These are phyloP conservation scores for Ataeniobius toweri DNA, from an alignment of 2,797 vertebrate genomes.

Conservation along the genomic window DNA sequence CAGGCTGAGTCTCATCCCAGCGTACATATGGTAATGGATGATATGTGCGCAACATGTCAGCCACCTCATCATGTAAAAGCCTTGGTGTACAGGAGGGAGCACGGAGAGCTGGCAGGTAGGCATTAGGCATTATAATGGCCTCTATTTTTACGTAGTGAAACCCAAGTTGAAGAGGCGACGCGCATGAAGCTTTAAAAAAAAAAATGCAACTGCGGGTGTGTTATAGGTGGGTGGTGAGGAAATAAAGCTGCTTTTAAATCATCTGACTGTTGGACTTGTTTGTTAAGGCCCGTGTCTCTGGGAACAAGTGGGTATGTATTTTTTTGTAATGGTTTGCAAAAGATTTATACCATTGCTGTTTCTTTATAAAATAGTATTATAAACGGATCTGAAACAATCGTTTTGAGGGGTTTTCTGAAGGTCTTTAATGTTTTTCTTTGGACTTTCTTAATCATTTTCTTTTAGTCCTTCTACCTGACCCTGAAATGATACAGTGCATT, in stretches of 20 bases:
- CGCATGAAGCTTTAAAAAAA: slow-evolving; percentile 72
- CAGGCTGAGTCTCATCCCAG: slow-evolving; percentile 73
- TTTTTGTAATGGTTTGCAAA: slow-evolving; percentile 1
- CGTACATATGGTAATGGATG: slow-evolving; percentile 84
- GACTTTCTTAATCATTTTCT: too few species aligned
- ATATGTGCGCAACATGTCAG: slow-evolving; percentile 81
- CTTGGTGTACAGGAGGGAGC: slow-evolving; percentile 74
- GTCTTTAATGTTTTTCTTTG: too few species aligned
- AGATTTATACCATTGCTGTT: neutral
- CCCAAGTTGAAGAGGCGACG: slow-evolving; percentile 76
- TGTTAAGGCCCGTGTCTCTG: slow-evolving; percentile 49
- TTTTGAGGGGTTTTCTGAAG: too few species aligned
- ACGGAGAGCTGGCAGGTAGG: slow-evolving; percentile 74
- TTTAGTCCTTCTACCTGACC: too few species aligned
- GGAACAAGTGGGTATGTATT: slow-evolving; percentile 18
- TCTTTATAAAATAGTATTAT: neutral
- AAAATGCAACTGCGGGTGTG: slow-evolving; percentile 48
- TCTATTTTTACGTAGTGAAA: slow-evolving; percentile 76
- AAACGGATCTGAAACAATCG: too few species aligned
- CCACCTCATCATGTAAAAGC: slow-evolving; percentile 85
- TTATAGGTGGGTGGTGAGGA: slow-evolving; percentile 67
- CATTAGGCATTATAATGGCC: slow-evolving; percentile 80
- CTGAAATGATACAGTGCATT: too few species aligned
- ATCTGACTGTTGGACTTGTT: slow-evolving; percentile 63
- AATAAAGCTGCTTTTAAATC: slow-evolving; percentile 71